Evolutionary conservation across 1,140 invertebrate species (phyloP).

Genomic region (Gerris buenoi): DNA sequence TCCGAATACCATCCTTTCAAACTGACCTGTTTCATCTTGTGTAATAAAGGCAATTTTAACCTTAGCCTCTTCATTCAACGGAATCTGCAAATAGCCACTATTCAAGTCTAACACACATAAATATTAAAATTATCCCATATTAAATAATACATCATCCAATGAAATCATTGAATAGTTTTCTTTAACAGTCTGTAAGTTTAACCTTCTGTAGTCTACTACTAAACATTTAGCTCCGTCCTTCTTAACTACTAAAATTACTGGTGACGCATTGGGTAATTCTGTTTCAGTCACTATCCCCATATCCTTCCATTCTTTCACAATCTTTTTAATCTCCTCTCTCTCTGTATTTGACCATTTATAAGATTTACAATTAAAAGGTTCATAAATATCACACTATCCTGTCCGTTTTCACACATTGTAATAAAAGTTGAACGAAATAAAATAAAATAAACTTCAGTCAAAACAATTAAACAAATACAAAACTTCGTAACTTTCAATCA

Average conservation of each 20-base stretch:
- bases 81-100: neutral
- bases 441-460: too few species aligned
- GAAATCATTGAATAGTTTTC: conserved; percentile 16
- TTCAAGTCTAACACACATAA: conserved; percentile 2
- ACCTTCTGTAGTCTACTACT: conserved; percentile 18
- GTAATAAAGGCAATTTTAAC: neutral
- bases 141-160: conserved; percentile 18
- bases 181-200: conserved; percentile 17
- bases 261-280: conserved; percentile 21
- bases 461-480: too few species aligned
- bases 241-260: conserved; percentile 18
- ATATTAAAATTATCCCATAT: conserved; percentile 7
- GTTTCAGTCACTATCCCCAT: conserved; percentile 19
- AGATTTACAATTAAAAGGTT: neutral
- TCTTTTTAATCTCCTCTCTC: neutral
- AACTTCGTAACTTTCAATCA: too few species aligned
- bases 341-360: neutral
- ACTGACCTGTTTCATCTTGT: neutral
- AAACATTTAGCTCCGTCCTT: conserved; percentile 16
- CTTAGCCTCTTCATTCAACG: neutral
- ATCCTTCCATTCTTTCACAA: conserved; percentile 8
- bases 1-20: neutral
- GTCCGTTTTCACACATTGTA: too few species aligned
- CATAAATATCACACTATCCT: too few species aligned
- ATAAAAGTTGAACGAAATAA: too few species aligned